These are phyloP conservation scores for Polylopha cassiicola DNA, from an alignment of 2,888 invertebrate species.

Conservation along the genomic window DNA sequence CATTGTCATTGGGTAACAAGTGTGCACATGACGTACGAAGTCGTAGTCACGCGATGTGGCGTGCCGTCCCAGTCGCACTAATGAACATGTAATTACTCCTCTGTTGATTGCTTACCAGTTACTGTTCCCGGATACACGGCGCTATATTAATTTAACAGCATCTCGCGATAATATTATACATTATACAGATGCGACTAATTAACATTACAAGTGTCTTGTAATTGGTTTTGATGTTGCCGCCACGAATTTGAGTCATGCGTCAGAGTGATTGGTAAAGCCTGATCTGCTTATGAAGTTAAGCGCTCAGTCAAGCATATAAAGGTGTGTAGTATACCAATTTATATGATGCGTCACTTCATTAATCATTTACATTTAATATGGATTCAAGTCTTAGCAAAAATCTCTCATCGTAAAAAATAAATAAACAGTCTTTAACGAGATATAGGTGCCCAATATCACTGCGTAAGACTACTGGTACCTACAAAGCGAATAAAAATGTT, in stretches of 20 bases:
- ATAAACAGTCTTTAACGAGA: too few relatives aligned
- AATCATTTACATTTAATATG: too few relatives aligned
- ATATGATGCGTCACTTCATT: too few relatives aligned
- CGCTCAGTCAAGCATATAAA: constrained; percentile 18
- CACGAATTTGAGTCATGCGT: constrained; percentile 31
- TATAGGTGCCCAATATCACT: too few relatives aligned
- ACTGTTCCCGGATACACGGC: constrained; percentile 18
- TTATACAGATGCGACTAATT: constrained; percentile 49
- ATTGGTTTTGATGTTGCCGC: constrained; percentile 49
- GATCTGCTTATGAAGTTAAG: constrained; percentile 28
- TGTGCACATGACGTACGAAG: constrained; percentile 29
- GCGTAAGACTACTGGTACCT: too few relatives aligned
- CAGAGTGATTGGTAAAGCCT: constrained; percentile 31
- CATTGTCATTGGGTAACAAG: constrained; percentile 48
- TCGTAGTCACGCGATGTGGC: constrained; percentile 60
- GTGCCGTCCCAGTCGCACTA: constrained; percentile 55
- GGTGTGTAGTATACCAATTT: too few relatives aligned
- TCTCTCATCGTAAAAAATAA: too few relatives aligned
- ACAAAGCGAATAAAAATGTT: too few relatives aligned
- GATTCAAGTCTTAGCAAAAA: too few relatives aligned
- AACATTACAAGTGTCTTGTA: constrained; percentile 57
- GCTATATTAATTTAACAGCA: constrained; percentile 48
- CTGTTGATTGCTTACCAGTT: constrained; percentile 41
- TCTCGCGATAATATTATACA: constrained; percentile 29
- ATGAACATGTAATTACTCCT: constrained; percentile 67